phyloP scores from a whole-genome alignment of 2,797 vertebrate genomes.

The Tamandua tetradactyla region DNA sequence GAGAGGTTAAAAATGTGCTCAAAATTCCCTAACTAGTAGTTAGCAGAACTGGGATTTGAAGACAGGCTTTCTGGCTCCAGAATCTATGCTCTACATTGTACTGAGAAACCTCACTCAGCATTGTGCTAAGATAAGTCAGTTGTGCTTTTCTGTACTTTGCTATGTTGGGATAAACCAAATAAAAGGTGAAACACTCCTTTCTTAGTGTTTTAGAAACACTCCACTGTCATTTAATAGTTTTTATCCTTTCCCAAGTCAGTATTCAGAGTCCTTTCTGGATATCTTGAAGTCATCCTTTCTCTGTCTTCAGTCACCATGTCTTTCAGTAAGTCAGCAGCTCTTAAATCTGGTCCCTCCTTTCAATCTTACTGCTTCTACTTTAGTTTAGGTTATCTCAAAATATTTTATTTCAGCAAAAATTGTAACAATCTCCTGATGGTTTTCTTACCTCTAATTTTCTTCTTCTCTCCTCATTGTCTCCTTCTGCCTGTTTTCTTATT shows the following conservation, averaged over 20 bases:
- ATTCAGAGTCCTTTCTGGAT: background rate
- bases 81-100: background rate
- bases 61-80: background rate
- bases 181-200: background rate
- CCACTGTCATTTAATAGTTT: background rate
- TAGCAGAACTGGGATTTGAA: background rate
- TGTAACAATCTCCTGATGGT: background rate
- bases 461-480: background rate
- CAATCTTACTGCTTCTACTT: background rate
- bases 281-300: background rate
- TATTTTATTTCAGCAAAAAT: background rate
- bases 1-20: background rate
- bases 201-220: background rate
- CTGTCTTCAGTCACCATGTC: background rate
- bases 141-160: background rate
- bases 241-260: background rate
- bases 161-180: background rate
- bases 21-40: background rate
- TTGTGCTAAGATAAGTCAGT: background rate
- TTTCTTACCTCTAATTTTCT: background rate
- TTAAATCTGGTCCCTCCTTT: background rate
- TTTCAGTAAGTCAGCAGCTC: background rate
- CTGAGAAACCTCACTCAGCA: background rate
- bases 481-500: no score
- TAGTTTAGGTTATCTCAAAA: background rate